Base-by-base conservation (phyloP, 2,888 invertebrate genomes). In the Sarcophaga subvicina region DNA sequence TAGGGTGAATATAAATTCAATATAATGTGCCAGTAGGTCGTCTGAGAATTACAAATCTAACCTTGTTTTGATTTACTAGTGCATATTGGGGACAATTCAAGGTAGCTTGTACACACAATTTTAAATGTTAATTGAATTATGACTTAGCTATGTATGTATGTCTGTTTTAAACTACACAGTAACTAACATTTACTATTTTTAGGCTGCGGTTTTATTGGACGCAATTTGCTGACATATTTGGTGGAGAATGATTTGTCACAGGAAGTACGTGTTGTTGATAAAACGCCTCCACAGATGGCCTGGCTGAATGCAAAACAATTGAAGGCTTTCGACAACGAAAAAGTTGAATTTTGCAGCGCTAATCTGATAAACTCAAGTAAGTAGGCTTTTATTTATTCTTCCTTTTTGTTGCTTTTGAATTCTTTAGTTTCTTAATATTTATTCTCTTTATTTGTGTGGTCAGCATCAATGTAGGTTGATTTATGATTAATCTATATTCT, bases 131-230 rank as follows among this genome's bases (percentile, higher is more conserved):
- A 59, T 73, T 83, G 63, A 49, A 69, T 49, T 69, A 69, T 83
- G 66, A 47, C n/a, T 22, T 22, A 47, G 27, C 82, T 66, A 79
- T 72, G 69, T 66, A 64, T 84, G 80, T 82, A 75, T 80, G 71
- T 73, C 79, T 72, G 8, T 20, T 73, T 85, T 89, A 79, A 83
- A 89, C 89, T 90, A 54, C n/a, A n/a, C 87, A 62, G 17, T 37
- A 67, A 76, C 64, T 67, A 83, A 69, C 54, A 14, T 60, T 60
- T 10, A n/a, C 22, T 72, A 67, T 77, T 83, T 83, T 81, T 84
- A 98, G 98, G 98, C 93, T 98, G 98, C 94, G 98, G 98, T 90
- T 98, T 98, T 94, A 97, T 98, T 92, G 98, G 98, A 89, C 95
- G 98, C 91, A 97, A 98, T 94, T 94, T 98, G 90, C 96, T 98